Evolutionary conservation across 2,113 vertebrate genomes (phyloP).

Genomic region (Sturnus vulgaris): DNA sequence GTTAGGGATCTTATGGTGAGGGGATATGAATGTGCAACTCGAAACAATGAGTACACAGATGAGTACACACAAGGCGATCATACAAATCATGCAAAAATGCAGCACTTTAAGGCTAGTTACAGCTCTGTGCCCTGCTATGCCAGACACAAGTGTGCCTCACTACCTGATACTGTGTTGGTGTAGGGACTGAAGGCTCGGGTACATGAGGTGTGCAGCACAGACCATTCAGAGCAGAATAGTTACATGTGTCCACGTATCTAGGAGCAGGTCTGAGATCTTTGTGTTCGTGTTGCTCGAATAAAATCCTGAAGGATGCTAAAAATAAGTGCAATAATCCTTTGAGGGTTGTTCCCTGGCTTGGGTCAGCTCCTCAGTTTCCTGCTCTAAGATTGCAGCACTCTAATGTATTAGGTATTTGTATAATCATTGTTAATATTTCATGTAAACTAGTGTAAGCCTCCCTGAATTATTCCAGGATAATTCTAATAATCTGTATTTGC

Average conservation of each 20-base stretch:
- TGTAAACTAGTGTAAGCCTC: neutral
- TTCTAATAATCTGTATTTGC: constrained; percentile 45
- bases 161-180: neutral
- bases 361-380: neutral
- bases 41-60: neutral
- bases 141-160: neutral
- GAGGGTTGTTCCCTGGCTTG: neutral
- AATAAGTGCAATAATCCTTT: neutral
- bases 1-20: neutral
- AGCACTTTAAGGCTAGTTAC: constrained; percentile 3
- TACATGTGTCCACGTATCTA: neutral
- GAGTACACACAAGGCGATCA: neutral
- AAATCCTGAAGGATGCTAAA: neutral
- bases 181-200: neutral
- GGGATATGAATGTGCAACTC: neutral
- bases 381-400: neutral
- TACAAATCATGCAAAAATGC: neutral
- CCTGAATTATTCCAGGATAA: constrained; percentile 36
- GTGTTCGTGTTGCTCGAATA: neutral
- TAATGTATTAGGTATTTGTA: constrained; percentile 10
- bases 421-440: constrained; percentile 31
- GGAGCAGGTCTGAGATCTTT: neutral
- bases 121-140: neutral
- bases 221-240: neutral
- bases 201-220: neutral